Percentiles rank a stretch among this genome's conserved stretches.
These are phyloP conservation scores for Alethe castanea DNA, from an alignment of 2,113 vertebrate species.

Conservation along the genomic window DNA sequence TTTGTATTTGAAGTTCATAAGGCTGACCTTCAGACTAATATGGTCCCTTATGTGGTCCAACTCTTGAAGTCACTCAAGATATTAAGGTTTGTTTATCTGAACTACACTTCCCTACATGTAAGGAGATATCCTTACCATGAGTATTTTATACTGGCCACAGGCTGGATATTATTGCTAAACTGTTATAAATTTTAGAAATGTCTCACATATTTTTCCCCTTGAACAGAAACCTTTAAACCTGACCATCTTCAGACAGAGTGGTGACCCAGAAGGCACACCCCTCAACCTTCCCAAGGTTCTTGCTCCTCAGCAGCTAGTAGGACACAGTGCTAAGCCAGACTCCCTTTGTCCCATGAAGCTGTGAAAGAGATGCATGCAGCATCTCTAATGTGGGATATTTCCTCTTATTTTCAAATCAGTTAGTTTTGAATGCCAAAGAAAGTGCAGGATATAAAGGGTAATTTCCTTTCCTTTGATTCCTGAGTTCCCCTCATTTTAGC, in stretches of 20 bases:
- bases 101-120: background rate
- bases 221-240: background rate
- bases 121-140: background rate
- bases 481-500: constrained; percentile 38
- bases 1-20: background rate
- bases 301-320: background rate
- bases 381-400: background rate
- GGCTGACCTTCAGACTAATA: background rate
- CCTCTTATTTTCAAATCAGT: constrained; percentile 7
- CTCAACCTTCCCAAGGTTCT: background rate
- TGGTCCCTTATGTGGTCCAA: background rate
- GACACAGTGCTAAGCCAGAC: background rate
- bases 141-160: background rate
- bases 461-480: constrained; percentile 48
- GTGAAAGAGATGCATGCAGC: background rate
- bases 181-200: background rate
- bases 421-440: constrained; percentile 23
- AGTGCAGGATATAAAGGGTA: constrained; percentile 17
- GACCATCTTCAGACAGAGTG: background rate
- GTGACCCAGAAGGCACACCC: background rate
- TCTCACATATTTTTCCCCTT: background rate
- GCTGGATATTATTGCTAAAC: background rate
- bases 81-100: background rate
- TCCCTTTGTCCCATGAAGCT: background rate
- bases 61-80: background rate